Percentiles rank a stretch among this genome's conserved stretches.
Evolutionary conservation across 1,140 invertebrate genomes (phyloP).

Genomic region (Dryas iulia): DNA sequence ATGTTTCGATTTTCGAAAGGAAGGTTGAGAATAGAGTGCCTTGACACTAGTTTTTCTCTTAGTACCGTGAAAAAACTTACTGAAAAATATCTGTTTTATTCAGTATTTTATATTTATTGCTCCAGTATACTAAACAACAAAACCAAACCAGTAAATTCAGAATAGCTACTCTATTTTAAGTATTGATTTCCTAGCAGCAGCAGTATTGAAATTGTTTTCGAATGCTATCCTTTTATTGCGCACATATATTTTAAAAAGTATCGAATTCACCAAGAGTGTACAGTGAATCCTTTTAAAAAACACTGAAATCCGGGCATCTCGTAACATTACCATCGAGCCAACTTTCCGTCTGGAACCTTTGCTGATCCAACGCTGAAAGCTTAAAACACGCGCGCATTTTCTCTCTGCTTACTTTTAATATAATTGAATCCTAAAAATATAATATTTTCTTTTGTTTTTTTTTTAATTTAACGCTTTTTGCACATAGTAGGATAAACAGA

Average conservation of each 20-base stretch:
- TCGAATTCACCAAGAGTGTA: constrained; percentile 17
- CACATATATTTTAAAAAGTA: constrained; percentile 23
- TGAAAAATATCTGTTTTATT: no score
- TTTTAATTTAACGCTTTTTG: no score
- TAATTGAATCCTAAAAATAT: constrained; percentile 11
- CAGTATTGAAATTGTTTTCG: constrained; percentile 22
- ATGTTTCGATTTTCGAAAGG: no score
- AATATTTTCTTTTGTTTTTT: constrained; percentile 15
- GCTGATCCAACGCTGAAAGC: constrained; percentile 46
- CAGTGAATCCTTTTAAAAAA: constrained; percentile 31
- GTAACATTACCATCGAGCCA: constrained; percentile 43
- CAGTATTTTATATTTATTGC: background rate
- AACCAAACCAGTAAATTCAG: background rate
- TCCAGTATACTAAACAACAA: background rate
- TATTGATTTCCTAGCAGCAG: constrained; percentile 1
- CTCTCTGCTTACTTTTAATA: constrained; percentile 31
- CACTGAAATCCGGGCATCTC: constrained; percentile 25
- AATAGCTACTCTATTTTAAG: background rate
- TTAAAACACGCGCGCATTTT: constrained; percentile 45
- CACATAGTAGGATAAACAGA: no score
- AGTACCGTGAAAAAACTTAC: no score
- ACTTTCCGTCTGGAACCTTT: constrained; percentile 37
- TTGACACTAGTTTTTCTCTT: no score
- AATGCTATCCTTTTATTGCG: constrained; percentile 16
- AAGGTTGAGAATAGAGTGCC: no score